These are phyloP conservation scores for Sminthurides bifidus DNA, from an alignment of 1,140 invertebrate species.

Conservation along the genomic window DNA sequence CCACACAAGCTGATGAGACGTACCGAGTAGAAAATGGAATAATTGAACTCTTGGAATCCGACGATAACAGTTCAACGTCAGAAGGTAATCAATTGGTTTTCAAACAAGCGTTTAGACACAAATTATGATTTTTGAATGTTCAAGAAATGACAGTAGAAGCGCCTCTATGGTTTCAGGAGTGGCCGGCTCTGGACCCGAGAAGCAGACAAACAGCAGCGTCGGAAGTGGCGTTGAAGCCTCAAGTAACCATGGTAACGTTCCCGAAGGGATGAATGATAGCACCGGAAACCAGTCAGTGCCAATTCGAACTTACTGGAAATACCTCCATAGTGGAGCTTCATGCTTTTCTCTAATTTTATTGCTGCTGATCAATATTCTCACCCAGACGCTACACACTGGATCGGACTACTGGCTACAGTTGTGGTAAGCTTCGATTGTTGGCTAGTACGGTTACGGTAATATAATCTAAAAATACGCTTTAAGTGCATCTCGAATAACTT, in stretches of 20 bases:
- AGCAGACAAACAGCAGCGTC: neutral
- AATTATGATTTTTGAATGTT: too few relatives aligned
- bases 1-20: conserved; percentile 29
- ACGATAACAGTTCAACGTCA: neutral
- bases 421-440: conserved; percentile 38
- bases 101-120: too few relatives aligned
- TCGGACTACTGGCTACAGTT: conserved; percentile 50
- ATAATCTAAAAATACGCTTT: neutral
- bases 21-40: conserved; percentile 21
- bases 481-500: neutral
- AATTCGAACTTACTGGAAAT: conserved; percentile 34
- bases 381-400: conserved; percentile 40
- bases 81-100: too few relatives aligned
- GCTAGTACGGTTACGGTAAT: neutral
- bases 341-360: conserved; percentile 33
- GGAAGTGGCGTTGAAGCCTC: neutral
- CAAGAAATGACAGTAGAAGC: too few relatives aligned
- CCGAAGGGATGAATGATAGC: conserved; percentile 26
- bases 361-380: conserved; percentile 35
- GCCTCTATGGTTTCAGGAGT: too few relatives aligned
- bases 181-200: neutral
- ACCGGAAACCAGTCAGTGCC: too few relatives aligned
- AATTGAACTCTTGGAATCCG: neutral
- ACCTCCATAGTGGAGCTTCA: conserved; percentile 38
- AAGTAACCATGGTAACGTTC: neutral